These are phyloP conservation scores for Shinisaurus crocodilurus DNA, from an alignment of 2,113 vertebrate species.

Conservation along the genomic window DNA sequence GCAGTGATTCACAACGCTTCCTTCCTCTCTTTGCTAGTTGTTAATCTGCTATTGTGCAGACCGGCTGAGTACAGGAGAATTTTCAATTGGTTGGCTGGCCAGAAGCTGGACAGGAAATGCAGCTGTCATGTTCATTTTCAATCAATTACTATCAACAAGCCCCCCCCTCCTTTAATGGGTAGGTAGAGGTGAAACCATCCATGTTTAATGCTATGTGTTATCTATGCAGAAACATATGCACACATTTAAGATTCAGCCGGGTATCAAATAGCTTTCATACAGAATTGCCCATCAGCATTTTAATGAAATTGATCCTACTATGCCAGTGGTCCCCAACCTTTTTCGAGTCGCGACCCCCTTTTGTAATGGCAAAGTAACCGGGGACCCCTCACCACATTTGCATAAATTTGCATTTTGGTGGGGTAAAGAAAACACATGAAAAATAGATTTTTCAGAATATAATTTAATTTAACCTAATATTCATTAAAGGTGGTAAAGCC, in stretches of 20 bases:
- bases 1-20: background rate
- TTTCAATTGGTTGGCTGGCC: background rate
- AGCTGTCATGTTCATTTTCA: background rate
- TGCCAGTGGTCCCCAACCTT: no score
- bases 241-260: background rate
- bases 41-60: background rate
- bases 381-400: no score
- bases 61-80: no score
- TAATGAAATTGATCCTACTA: background rate
- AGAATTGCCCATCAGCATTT: background rate
- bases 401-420: no score
- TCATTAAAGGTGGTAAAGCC: no score
- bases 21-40: background rate
- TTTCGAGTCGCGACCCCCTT: no score
- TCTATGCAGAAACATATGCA: background rate
- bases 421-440: no score
- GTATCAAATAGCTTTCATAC: background rate
- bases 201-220: background rate
- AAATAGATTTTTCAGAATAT: no score
- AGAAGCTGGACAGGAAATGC: background rate
- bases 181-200: conserved; percentile 3
- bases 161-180: background rate
- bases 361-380: no score
- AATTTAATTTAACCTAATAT: no score
- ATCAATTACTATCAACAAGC: background rate